These are phyloP conservation scores for Bostrychus sinensis DNA, from an alignment of 2,113 vertebrate species.

Conservation along the genomic window DNA sequence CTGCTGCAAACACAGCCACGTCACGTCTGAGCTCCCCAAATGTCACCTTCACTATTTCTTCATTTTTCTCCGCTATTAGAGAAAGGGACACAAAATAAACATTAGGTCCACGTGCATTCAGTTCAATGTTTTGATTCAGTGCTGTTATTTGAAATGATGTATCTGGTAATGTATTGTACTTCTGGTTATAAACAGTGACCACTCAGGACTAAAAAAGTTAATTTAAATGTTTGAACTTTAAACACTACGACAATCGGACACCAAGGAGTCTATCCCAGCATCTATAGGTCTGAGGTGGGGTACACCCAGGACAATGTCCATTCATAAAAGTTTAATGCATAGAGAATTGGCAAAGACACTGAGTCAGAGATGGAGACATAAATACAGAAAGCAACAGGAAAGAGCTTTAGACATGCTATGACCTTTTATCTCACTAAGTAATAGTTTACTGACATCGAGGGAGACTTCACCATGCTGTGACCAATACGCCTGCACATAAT, in stretches of 20 bases:
- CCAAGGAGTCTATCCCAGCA: not conserved
- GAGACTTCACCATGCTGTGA: slow-evolving; percentile 16
- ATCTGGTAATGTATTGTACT: too few species aligned
- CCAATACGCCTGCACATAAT: slow-evolving; percentile 45
- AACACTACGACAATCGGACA: too few species aligned
- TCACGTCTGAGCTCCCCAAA: slow-evolving; percentile 87
- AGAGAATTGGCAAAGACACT: not conserved
- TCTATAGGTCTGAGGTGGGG: not conserved
- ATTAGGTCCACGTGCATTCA: too few species aligned
- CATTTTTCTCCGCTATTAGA: slow-evolving; percentile 87
- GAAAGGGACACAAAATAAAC: not conserved
- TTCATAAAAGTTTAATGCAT: too few species aligned
- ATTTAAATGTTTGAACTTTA: too few species aligned
- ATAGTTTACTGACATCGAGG: slow-evolving; percentile 42
- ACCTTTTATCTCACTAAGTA: slow-evolving; percentile 42
- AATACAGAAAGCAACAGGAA: slow-evolving; percentile 7
- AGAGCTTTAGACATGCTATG: slow-evolving; percentile 16
- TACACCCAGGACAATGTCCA: not conserved
- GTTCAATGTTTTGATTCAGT: too few species aligned
- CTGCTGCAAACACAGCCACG: slow-evolving; percentile 90
- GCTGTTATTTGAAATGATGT: too few species aligned
- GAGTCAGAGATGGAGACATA: not conserved
- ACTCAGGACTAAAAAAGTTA: too few species aligned
- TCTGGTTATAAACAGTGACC: too few species aligned
- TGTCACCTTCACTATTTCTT: slow-evolving; percentile 92